These are phyloP conservation scores for Pristionchus fissidentatus DNA, from an alignment of 2,888 invertebrate genomes.

Conservation along the genomic window DNA sequence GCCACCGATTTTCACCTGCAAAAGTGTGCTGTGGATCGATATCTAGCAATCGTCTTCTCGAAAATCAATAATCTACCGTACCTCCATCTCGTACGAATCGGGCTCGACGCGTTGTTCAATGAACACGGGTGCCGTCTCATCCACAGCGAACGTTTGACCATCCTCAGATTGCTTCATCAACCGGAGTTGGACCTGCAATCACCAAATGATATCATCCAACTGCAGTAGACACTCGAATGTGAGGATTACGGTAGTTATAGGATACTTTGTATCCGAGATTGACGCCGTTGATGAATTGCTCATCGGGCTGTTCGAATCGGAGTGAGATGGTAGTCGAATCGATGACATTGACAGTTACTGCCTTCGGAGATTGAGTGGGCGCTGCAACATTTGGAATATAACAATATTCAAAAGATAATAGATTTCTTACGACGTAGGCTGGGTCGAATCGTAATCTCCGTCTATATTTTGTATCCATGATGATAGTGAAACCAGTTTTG, in stretches of 20 bases:
- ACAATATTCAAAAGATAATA: background rate
- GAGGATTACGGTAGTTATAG: background rate
- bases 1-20: slow-evolving; percentile 18
- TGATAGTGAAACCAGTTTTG: background rate
- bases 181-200: slow-evolving; percentile 43
- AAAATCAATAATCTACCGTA: background rate
- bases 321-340: slow-evolving; percentile 90
- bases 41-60: background rate
- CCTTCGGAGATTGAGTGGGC: slow-evolving; percentile 91
- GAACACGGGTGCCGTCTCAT: background rate
- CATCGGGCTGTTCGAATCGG: slow-evolving; percentile 96
- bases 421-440: background rate
- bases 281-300: slow-evolving; percentile 96
- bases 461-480: background rate
- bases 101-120: slow-evolving; percentile 39
- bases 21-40: background rate
- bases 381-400: slow-evolving; percentile 77
- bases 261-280: slow-evolving; percentile 92
- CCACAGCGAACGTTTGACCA: slow-evolving; percentile 2
- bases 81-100: slow-evolving; percentile 44
- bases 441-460: background rate
- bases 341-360: slow-evolving; percentile 84
- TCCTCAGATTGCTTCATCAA: background rate
- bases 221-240: slow-evolving; percentile 4
- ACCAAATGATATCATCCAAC: background rate